Evolutionary conservation across 2,113 vertebrate genomes (phyloP).

Genomic region (Vicugna pacos): DNA sequence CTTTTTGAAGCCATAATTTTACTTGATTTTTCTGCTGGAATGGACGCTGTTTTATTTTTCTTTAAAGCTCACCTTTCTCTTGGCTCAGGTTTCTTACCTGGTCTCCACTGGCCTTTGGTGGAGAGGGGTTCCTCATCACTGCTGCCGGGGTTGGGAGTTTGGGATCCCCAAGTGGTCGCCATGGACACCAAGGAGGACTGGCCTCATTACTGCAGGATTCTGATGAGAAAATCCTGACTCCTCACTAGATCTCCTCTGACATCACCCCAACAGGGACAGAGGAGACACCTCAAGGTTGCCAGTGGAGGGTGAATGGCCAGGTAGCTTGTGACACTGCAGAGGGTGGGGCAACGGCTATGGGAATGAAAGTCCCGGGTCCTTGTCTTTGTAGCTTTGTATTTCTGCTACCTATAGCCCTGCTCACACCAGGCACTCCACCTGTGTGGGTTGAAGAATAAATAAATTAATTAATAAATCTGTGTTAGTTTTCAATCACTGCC

Average conservation of each 20-base stretch:
- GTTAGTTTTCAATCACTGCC: not conserved
- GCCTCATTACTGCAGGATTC: not conserved
- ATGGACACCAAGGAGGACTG: not conserved
- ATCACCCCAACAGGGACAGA: not conserved
- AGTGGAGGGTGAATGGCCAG: not conserved
- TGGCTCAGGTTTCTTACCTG: not conserved
- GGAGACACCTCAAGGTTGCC: not conserved
- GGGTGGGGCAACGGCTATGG: rapidly evolving
- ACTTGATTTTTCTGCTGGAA: not conserved
- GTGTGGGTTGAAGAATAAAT: not conserved
- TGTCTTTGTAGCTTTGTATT: not conserved
- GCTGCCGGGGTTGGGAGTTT: not conserved
- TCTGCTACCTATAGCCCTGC: not conserved
- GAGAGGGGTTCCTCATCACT: not conserved
- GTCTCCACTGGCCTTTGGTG: not conserved
- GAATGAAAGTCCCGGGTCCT: not conserved
- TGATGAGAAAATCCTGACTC: not conserved
- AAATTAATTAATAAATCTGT: not conserved
- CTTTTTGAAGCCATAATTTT: not conserved
- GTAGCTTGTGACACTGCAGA: not conserved
- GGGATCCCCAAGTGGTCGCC: not conserved
- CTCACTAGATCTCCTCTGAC: not conserved
- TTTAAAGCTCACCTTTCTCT: not conserved
- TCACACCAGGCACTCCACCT: not conserved
- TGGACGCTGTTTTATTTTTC: not conserved